Percentiles rank a stretch among this genome's conserved stretches.
These are phyloP conservation scores for Nymphalis urticae DNA, from an alignment of 2,888 invertebrate species.

Conservation along the genomic window DNA sequence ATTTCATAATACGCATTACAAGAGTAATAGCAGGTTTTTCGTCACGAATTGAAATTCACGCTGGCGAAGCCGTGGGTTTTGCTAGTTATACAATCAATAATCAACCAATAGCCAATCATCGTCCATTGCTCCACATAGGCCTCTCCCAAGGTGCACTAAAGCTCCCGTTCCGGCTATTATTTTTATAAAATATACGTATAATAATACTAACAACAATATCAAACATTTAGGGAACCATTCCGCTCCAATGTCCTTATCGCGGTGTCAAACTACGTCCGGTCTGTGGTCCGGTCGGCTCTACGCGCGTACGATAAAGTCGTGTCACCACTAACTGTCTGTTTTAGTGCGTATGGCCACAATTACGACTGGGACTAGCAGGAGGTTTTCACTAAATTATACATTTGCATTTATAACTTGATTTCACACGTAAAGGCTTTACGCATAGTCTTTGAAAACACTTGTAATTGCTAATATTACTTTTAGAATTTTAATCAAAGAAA, in stretches of 20 bases:
- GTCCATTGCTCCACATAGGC: no score
- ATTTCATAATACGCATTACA: no score
- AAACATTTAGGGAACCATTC: not conserved
- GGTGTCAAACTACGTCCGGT: not conserved
- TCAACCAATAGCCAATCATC: no score
- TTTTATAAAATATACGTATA: no score
- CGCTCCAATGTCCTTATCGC: not conserved
- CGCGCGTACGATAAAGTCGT: slow-evolving; percentile 6
- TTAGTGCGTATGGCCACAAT: not conserved
- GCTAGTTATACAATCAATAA: no score
- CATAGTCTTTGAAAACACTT: not conserved
- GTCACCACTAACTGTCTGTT: slow-evolving; percentile 9
- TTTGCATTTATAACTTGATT: not conserved
- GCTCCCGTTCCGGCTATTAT: no score
- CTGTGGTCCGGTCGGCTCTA: not conserved
- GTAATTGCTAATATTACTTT: not conserved
- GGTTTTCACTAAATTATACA: not conserved
- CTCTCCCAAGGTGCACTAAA: no score
- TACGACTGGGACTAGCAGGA: not conserved
- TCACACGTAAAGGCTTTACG: not conserved
- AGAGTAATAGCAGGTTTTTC: no score
- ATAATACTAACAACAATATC: not conserved
- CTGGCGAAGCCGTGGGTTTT: no score
- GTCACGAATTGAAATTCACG: no score
- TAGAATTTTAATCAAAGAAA: no score